A percentile compares a stretch with the other conserved stretches of the same genome.
These are phyloP conservation scores for Barnardius zonarius DNA, from an alignment of 2,113 vertebrate genomes.

Conservation along the genomic window DNA sequence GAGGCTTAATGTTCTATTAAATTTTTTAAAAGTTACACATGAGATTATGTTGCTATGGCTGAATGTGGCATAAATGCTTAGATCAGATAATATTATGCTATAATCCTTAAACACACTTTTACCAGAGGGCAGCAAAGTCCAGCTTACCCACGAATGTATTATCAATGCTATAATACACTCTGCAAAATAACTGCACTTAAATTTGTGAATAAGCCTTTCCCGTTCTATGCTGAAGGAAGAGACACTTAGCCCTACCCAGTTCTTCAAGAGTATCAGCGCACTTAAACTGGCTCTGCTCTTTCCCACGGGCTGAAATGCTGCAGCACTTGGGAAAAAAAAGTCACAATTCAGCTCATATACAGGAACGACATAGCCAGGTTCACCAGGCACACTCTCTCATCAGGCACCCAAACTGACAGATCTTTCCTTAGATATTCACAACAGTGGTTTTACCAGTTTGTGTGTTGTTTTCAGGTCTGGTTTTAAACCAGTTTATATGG, in stretches of 20 bases:
- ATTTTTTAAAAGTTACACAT: neutral
- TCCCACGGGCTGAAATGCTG: neutral
- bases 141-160: neutral
- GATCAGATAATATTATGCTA: neutral
- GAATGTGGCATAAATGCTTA: neutral
- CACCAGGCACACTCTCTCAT: neutral
- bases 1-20: neutral
- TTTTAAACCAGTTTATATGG: neutral
- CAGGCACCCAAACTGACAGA: neutral
- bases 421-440: neutral
- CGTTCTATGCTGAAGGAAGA: neutral
- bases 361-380: fast-evolving
- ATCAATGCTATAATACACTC: neutral
- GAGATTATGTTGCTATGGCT: neutral
- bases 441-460: neutral
- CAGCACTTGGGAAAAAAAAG: neutral
- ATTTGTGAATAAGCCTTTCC: neutral
- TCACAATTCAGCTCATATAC: neutral
- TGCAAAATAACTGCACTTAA: neutral
- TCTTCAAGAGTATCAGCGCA: neutral
- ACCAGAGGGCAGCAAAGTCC: neutral
- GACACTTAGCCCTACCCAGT: neutral
- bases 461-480: neutral
- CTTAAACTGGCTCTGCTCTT: neutral
- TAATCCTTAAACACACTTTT: neutral